Evolutionary conservation across 2,888 invertebrate genomes (phyloP), one percentile per base, ranked within the genome.

Genomic region (Pseudolycoriella hygida): DNA sequence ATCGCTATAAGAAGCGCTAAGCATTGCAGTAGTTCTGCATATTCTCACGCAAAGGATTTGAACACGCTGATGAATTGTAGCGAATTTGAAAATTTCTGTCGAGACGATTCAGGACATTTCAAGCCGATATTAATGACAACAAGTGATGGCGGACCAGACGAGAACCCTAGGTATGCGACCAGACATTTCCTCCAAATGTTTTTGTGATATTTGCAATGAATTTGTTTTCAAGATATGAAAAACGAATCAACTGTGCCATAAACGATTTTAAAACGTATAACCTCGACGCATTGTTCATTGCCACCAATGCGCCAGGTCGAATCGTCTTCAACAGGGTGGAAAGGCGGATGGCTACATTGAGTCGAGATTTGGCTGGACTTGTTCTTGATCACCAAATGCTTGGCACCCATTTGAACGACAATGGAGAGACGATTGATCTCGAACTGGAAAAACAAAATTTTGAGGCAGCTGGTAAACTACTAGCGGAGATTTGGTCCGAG

Each of bases 391-490:
- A 57, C 49, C 56, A 61, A 37, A 46, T 52, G 41, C 60, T 46
- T 46, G 57, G 59, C 5, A 48, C 50, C 25, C 58, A 61, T 52
- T 46, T 61, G 5, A 50, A 60, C 48, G 44, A 34, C 18, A 43
- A 47, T 43, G 54, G 55, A 4, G 51, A 50, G 46, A 60, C 56
- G 32, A 51, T 56, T 37, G 57, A 63, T 46, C 15, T 45, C 8
- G 51, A 57, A 17, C 48, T 60, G n/a, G 60, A 63, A 50, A 51
- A 49, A 25, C n/a, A 42, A 19, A 50, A 62, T 49, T 65, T 65
- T 50, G 46, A 51, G 39, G 48, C 50, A 42, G 60, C 58, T 32
- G 60, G 59, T 12, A 49, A 58, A 41, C 50, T 51, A 14, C 48
- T 64, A 19, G 55, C 57, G 25, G 51, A 59, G 49, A 50, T 61